Conservation (phyloP, 2,113 vertebrate genomes). For the Alces alces region DNA sequence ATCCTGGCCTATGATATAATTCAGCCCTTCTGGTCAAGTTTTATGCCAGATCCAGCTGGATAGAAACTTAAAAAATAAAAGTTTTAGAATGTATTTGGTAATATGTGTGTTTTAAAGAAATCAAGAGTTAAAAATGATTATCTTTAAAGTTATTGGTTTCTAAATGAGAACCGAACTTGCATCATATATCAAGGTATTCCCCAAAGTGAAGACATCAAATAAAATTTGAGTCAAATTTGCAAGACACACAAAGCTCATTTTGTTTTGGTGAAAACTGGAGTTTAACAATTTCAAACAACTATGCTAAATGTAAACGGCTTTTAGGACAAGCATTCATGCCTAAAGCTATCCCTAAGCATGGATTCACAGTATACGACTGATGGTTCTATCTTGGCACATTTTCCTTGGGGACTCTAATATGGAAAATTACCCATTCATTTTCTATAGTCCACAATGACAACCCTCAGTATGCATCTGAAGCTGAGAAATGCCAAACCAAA, state of each 20-base stretch:
- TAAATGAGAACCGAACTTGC: neutral
- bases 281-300: slow-evolving; percentile 27
- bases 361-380: neutral
- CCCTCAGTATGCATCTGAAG: neutral
- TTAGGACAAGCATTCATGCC: neutral
- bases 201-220: slow-evolving; percentile 11
- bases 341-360: neutral
- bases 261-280: neutral
- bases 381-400: neutral
- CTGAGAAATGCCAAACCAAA: slow-evolving; percentile 23
- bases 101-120: slow-evolving; percentile 18
- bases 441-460: slow-evolving; percentile 22
- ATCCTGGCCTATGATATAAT: neutral
- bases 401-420: neutral
- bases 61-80: neutral
- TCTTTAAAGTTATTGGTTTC: slow-evolving; percentile 21
- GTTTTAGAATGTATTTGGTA: neutral
- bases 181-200: neutral
- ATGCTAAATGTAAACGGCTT: slow-evolving; percentile 9
- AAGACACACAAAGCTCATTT: slow-evolving; percentile 14
- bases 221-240: slow-evolving; percentile 26
- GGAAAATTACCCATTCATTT: neutral
- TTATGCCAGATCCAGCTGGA: slow-evolving; percentile 7
- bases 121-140: slow-evolving; percentile 5
- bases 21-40: neutral